Conservation (phyloP, 1,140 invertebrate genomes). For the Nymphalis io region DNA sequence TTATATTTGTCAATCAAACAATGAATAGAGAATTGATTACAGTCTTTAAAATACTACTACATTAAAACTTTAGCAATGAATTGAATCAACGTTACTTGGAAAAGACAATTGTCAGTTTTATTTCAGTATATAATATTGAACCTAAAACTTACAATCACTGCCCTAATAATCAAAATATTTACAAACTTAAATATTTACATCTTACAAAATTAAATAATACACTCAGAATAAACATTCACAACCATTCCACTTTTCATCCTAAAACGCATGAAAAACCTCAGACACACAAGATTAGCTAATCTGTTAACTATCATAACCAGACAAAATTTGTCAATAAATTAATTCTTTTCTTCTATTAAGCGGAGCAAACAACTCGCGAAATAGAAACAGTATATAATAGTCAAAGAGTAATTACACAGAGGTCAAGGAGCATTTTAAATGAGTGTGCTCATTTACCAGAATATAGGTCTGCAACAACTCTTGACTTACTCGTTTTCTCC, state of each 20-base stretch:
- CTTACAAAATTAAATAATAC: constrained; percentile 61
- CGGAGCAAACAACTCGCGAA: neutral
- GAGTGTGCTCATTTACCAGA: constrained; percentile 5
- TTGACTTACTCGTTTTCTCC: neutral
- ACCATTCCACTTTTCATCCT: constrained; percentile 72
- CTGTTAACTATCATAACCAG: constrained; percentile 20
- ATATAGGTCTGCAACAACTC: neutral
- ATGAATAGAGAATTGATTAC: constrained; percentile 7
- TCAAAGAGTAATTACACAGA: neutral
- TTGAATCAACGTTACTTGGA: neutral
- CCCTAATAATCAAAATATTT: constrained; percentile 58
- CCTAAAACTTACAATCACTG: constrained; percentile 74
- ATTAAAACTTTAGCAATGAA: neutral
- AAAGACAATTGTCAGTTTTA: neutral
- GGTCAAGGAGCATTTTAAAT: neutral
- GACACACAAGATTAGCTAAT: constrained; percentile 17
- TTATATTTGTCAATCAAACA: constrained; percentile 39
- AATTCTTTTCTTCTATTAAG: neutral
- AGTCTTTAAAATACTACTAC: neutral
- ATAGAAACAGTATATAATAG: neutral
- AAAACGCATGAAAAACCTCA: constrained; percentile 76
- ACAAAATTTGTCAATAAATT: constrained; percentile 11
- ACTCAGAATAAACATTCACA: constrained; percentile 38
- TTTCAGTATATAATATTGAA: constrained; percentile 17
- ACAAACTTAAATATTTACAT: constrained; percentile 71